Evolutionary conservation across 2,113 vertebrate species (phyloP), one percentile per base, ranked within the genome.

Genomic region (Psilopogon haemacephalus): DNA sequence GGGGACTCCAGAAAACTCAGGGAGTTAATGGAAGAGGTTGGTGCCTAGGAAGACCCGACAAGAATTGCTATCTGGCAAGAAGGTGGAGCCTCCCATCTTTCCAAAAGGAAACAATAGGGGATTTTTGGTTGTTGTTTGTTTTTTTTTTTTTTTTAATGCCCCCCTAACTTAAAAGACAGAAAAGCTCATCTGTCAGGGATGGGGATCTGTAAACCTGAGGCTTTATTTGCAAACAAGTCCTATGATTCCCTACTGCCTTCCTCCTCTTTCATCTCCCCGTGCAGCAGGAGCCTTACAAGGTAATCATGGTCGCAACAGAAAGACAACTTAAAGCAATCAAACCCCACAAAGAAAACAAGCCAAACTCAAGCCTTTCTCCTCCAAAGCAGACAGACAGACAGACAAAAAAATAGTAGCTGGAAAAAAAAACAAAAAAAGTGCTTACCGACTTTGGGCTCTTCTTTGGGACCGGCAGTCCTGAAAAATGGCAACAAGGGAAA

Each of bases 391-490:
- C 93, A 90, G 52, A 95, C 89, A 90, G 74, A 92, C 95, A 96
- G n/a, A n/a, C n/a, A n/a, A n/a, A 44, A 63, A 94, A 86, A 90
- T 94, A 98, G 96, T 79, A 97, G 84, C 93, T 93, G 94, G n/a
- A n/a, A n/a, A n/a, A n/a, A n/a, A n/a, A n/a, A n/a, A n/a, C n/a
- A n/a, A n/a, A n/a, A 90, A 96, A 89, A 97, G 94, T 97, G 97
- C 99, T 99, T 98, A 99, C 99, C 98, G 99, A 98, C 98, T 99
- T 99, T 79, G 99, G 99, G 98, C 99, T 99, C 98, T 99, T 99
- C 98, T 99, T 99, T 93, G 99, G 98, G 97, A 98, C 98, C 54
- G 98, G 99, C 98, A 99, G 98, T 97, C 99, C 99, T 99, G 98
- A 94, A 97, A 97, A 98, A 97, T 83, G 98, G 97, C 98, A 98